Conservation (phyloP, 1,140 invertebrate species). For the Oncopodura yosiiana region DNA sequence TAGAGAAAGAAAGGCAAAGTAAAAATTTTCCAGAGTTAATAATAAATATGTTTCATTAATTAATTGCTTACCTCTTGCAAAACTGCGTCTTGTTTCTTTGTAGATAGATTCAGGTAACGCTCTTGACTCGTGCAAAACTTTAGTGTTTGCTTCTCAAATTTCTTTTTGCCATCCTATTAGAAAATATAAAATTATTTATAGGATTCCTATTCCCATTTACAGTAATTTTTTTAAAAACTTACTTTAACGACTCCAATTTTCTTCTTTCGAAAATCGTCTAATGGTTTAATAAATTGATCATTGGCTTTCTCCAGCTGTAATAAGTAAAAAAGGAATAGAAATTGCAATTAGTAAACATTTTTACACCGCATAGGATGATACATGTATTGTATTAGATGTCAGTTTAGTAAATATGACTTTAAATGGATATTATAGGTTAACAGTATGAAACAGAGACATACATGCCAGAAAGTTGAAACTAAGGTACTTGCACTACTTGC, state of each 20-base stretch:
- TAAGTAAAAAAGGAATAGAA: constrained; percentile 30
- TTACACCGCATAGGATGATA: too few species aligned
- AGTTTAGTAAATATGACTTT: too few species aligned
- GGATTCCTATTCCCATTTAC: too few species aligned
- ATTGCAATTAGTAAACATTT: neutral
- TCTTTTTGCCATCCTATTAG: constrained; percentile 81
- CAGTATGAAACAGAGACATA: too few species aligned
- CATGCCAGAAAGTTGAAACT: too few species aligned
- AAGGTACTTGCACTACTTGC: too few species aligned
- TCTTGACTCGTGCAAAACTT: constrained; percentile 95
- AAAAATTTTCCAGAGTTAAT: too few species aligned
- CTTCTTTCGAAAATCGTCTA: constrained; percentile 87
- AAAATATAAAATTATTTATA: constrained; percentile 11
- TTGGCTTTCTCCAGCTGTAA: constrained; percentile 77
- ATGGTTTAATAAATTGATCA: constrained; percentile 78
- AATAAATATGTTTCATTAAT: neutral
- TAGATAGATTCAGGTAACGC: constrained; percentile 83
- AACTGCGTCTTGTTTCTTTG: constrained; percentile 81
- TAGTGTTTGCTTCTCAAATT: constrained; percentile 92
- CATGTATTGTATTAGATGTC: too few species aligned
- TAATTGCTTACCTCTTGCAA: constrained; percentile 80
- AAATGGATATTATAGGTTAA: too few species aligned
- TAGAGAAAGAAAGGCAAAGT: neutral
- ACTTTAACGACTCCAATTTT: constrained; percentile 90
- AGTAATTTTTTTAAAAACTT: constrained; percentile 27